phyloP scores from a whole-genome alignment of 2,113 vertebrate species.

The Cettia cetti region DNA sequence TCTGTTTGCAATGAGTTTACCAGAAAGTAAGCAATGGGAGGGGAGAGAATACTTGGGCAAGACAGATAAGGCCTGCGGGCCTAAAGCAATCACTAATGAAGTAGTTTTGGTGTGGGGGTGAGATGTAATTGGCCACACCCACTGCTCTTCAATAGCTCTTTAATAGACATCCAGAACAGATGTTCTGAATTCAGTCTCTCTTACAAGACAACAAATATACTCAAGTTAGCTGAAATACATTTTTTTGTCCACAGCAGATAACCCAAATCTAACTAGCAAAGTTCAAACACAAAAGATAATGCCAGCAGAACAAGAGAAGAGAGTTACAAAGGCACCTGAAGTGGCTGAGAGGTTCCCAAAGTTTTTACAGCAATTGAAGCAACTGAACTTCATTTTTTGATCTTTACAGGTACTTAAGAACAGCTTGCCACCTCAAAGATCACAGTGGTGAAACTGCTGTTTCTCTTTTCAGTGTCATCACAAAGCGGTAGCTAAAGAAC shows the following conservation, averaged over 20 bases:
- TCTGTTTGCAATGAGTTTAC: not conserved
- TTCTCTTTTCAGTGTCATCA: not conserved
- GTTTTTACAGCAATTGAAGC: not conserved
- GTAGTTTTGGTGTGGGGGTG: not conserved
- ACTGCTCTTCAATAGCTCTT: not conserved
- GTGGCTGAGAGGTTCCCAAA: not conserved
- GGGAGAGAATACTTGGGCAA: not conserved
- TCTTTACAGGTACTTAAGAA: conserved; percentile 8
- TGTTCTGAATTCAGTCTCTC: not conserved
- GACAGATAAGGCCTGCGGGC: not conserved
- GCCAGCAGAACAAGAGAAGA: not conserved
- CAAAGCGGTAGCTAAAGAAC: not conserved
- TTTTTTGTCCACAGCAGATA: not conserved
- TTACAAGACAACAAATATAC: not conserved
- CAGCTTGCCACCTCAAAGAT: not conserved
- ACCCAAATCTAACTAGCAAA: not conserved
- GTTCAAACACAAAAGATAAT: conserved; percentile 2
- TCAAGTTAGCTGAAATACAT: not conserved
- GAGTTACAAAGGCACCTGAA: conserved; percentile 5
- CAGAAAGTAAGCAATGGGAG: not conserved
- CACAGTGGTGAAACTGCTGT: not conserved
- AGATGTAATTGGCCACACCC: not conserved
- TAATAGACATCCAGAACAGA: not conserved
- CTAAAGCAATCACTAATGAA: not conserved
- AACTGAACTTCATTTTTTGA: conserved; percentile 14